Evolutionary conservation across 1,140 invertebrate species (phyloP), one percentile per base, ranked within the genome.

Genomic region (Sycophaga agraensis): DNA sequence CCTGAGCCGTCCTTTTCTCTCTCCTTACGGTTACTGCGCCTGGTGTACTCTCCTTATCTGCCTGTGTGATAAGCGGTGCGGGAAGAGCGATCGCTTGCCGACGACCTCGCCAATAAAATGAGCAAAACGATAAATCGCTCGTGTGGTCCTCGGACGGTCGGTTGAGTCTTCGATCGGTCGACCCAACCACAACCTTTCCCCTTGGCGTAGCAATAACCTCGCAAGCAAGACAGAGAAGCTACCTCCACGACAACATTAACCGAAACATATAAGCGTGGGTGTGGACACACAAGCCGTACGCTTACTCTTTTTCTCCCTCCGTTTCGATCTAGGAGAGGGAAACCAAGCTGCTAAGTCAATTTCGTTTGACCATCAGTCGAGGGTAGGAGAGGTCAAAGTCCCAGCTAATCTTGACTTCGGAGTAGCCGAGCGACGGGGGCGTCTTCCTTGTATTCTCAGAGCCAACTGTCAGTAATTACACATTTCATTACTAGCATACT

Each of bases 121-220:
- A 55, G 53, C 53, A 14, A 40, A 40, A 55, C 53, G 53, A 43
- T 55, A 55, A 55, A 55, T 55, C 53, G 39, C 53, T 55, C 53
- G 24, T 31, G 53, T 55, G 53, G 53, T 55, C 39, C 22, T 26
- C 19, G 37, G n/a, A 42, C 22, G 50, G 14, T 54, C 37, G 37
- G 40, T 8, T 54, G 14, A 40, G 51, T 17, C 42, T 54, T 54
- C 51, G 51, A 54, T 54, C 37, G 35, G 17, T 6, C 22, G 12
- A 26, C 26, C n/a, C 46, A 28, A 17, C 46, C 16, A 28, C 43
- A 12, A 3, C 43, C 22, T 21, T 24, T 42, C 16, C 8, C 40
- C n/a, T 42, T 34, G 31, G 5, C 5, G 11, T 11, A 11, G 5
- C 31, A 34, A 34, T 34, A 34, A 6, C 12, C 5, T 39, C 5